phyloP scores from a whole-genome alignment of 1,140 invertebrate species.

The Drosophila ironensis region DNA sequence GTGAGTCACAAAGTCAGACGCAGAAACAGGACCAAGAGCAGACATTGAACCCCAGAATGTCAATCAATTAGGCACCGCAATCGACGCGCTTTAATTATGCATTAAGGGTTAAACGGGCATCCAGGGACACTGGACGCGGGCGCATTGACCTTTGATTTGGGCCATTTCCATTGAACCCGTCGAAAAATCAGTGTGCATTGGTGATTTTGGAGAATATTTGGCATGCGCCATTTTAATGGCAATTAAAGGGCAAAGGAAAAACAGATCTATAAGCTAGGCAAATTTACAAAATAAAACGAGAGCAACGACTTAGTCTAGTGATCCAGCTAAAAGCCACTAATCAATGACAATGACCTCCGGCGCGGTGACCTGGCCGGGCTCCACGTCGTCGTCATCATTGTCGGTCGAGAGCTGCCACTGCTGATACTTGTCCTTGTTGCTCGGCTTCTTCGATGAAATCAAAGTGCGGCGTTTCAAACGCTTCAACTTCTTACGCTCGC shows the following conservation, averaged over 20 bases:
- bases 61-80: conserved; percentile 37
- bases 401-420: neutral
- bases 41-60: neutral
- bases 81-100: conserved; percentile 61
- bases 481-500: conserved; percentile 56
- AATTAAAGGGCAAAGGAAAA: neutral
- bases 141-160: conserved; percentile 64
- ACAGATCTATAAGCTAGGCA: neutral
- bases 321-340: neutral
- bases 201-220: conserved; percentile 16
- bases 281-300: conserved; percentile 32
- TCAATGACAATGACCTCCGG: conserved; percentile 34
- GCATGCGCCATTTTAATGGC: conserved; percentile 21
- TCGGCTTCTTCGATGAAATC: conserved; percentile 69
- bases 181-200: conserved; percentile 21
- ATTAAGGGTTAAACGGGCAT: conserved; percentile 39
- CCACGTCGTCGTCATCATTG: neutral
- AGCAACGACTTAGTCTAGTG: conserved; percentile 16
- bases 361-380: neutral
- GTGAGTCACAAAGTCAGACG: neutral
- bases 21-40: conserved; percentile 1
- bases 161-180: neutral
- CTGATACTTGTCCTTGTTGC: conserved; percentile 55
- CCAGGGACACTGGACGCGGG: conserved; percentile 27
- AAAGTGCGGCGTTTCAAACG: conserved; percentile 59